phyloP scores from a whole-genome alignment of 2,888 invertebrate species.

The Oxytorus armatus region DNA sequence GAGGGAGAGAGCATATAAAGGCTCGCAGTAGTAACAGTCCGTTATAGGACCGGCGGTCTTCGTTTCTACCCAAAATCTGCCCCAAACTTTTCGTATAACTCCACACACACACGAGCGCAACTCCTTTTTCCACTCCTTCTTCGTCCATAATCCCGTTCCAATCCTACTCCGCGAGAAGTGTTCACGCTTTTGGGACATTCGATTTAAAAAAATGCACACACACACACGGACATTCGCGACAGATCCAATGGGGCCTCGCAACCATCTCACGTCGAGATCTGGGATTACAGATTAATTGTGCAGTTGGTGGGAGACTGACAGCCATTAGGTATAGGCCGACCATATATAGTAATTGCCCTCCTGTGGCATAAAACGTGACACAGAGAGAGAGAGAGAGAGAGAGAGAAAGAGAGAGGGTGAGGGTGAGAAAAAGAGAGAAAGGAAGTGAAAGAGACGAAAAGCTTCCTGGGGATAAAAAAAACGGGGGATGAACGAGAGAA shows the following conservation, averaged over 20 bases:
- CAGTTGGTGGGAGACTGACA: conserved; percentile 56
- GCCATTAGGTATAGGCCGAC: conserved; percentile 49
- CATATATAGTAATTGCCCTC: conserved; percentile 11
- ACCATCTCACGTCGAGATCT: conserved; percentile 29
- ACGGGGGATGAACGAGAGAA: conserved; percentile 20
- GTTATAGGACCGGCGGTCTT: conserved; percentile 46
- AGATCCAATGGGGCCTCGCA: conserved; percentile 18
- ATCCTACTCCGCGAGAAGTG: conserved; percentile 1
- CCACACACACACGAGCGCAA: conserved; percentile 32
- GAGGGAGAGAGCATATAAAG: too few species aligned
- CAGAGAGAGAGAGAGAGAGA: not conserved
- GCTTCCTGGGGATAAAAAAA: conserved; percentile 31
- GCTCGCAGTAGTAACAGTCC: conserved; percentile 55
- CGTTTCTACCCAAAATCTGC: conserved; percentile 5
- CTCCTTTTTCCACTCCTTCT: conserved; percentile 8
- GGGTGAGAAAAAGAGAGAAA: not conserved
- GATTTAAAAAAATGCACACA: conserved; percentile 14
- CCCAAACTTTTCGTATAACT: conserved; percentile 48
- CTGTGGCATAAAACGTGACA: not conserved
- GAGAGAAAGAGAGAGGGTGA: not conserved
- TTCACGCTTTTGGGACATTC: conserved; percentile 12
- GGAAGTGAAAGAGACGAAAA: conserved; percentile 15
- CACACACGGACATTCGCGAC: not conserved
- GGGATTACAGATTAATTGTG: conserved; percentile 61
- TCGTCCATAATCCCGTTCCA: conserved; percentile 9